A percentile compares a stretch with the other conserved stretches of the same genome.
phyloP scores from a whole-genome alignment of 2,888 invertebrate genomes.

The Acronicta leporina region DNA sequence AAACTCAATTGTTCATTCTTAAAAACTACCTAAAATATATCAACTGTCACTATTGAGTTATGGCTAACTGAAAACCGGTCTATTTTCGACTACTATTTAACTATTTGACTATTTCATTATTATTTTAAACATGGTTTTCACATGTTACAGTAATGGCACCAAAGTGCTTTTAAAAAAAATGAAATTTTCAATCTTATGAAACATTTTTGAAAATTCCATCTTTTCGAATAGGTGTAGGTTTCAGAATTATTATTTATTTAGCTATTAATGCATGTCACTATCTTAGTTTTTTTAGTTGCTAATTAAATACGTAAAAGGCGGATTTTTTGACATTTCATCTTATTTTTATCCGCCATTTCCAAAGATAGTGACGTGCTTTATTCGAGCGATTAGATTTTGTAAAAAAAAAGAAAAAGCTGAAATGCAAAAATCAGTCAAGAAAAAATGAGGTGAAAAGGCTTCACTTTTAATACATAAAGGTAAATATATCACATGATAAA shows the following conservation, averaged over 20 bases:
- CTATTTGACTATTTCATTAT: conserved; percentile 84
- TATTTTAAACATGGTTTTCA: conserved; percentile 64
- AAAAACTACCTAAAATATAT: conserved; percentile 82
- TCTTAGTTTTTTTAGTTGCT: conserved; percentile 17
- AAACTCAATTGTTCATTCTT: conserved; percentile 75
- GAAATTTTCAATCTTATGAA: conserved; percentile 42
- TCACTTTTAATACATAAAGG: conserved; percentile 72
- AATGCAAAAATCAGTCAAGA: conserved; percentile 78
- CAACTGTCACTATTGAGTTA: conserved; percentile 84
- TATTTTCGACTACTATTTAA: conserved; percentile 83
- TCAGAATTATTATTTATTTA: conserved; percentile 42
- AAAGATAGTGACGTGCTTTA: conserved; percentile 48
- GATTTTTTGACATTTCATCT: conserved; percentile 8
- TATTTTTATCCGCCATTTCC: conserved; percentile 25
- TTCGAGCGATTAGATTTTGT: conserved; percentile 37
- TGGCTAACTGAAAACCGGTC: conserved; percentile 87
- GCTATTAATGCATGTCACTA: conserved; percentile 39
- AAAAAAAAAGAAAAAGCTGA: conserved; percentile 67
- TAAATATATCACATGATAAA: conserved; percentile 85
- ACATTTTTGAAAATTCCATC: conserved; percentile 47
- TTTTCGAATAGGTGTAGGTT: conserved; percentile 52
- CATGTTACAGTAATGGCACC: conserved; percentile 74
- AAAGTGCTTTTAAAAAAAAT: conserved; percentile 61
- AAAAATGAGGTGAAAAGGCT: conserved; percentile 68
- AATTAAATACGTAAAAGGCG: conserved; percentile 20